These are phyloP conservation scores for Tetramorium simillimum DNA, from an alignment of 1,140 invertebrate species.

Conservation along the genomic window DNA sequence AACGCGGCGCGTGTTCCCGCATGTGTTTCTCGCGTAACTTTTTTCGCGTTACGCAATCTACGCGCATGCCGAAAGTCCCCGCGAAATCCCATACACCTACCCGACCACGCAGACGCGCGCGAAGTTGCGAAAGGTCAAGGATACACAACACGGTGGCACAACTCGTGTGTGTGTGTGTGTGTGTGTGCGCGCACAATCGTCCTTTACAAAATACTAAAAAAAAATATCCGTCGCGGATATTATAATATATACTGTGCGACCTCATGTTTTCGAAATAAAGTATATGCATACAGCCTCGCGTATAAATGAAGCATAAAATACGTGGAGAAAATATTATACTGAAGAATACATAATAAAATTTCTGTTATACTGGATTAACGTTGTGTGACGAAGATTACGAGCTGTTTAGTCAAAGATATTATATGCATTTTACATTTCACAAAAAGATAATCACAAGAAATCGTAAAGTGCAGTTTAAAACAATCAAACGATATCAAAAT, in stretches of 20 bases:
- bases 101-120: conserved; percentile 14
- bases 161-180: no score
- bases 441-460: not conserved
- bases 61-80: conserved; percentile 38
- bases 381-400: not conserved
- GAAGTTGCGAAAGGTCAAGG: conserved; percentile 66
- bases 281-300: not conserved
- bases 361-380: not conserved
- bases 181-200: not conserved
- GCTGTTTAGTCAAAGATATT: not conserved
- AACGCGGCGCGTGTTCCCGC: conserved; percentile 3
- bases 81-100: conserved; percentile 42
- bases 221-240: not conserved
- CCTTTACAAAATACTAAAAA: conserved; percentile 38
- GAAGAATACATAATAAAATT: not conserved
- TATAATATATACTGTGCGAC: not conserved
- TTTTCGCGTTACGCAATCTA: conserved; percentile 53
- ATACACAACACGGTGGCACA: conserved; percentile 23
- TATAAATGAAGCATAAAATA: not conserved
- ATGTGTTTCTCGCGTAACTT: conserved; percentile 13
- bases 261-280: not conserved
- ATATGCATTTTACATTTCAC: not conserved
- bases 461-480: not conserved
- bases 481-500: not conserved
- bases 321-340: not conserved